A percentile compares a stretch with the other conserved stretches of the same genome.
Conservation (phyloP, 2,797 vertebrate species). For the Tenualosa ilisha region DNA sequence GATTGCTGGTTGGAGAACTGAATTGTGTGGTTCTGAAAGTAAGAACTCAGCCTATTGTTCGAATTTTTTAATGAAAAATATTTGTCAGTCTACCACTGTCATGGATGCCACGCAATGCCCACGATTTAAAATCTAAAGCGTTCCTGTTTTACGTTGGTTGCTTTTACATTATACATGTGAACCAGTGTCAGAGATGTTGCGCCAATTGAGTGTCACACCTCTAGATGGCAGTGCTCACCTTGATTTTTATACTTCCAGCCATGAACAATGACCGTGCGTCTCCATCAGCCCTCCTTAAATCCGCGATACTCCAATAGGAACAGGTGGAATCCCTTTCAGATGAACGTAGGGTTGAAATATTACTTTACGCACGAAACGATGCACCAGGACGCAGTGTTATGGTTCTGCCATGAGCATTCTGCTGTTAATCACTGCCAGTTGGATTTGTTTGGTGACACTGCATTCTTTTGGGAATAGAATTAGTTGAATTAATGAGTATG, state of each 20-base stretch:
- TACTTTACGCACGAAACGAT: constrained; percentile 22
- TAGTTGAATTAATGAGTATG: neutral
- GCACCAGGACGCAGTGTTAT: constrained; percentile 15
- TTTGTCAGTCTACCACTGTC: too few relatives aligned
- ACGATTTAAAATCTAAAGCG: too few relatives aligned
- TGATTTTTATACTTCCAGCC: neutral
- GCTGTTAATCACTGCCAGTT: neutral
- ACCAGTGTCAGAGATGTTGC: too few relatives aligned
- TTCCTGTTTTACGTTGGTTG: too few relatives aligned
- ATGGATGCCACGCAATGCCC: too few relatives aligned
- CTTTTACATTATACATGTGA: too few relatives aligned
- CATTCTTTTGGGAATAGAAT: neutral
- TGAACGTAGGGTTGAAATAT: constrained; percentile 15
- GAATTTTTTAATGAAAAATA: too few relatives aligned
- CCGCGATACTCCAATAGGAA: constrained; percentile 26
- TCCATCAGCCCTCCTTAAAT: constrained; percentile 22
- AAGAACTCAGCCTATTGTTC: too few relatives aligned
- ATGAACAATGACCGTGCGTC: constrained; percentile 20
- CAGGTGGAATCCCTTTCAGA: constrained; percentile 32
- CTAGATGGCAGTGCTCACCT: constrained; percentile 47
- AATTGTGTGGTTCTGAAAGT: neutral
- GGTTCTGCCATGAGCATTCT: neutral
- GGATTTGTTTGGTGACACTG: neutral
- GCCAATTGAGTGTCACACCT: constrained; percentile 8
- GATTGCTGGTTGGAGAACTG: too few relatives aligned